Conservation (phyloP, 2,797 vertebrate genomes). For the Antennarius maculatus region DNA sequence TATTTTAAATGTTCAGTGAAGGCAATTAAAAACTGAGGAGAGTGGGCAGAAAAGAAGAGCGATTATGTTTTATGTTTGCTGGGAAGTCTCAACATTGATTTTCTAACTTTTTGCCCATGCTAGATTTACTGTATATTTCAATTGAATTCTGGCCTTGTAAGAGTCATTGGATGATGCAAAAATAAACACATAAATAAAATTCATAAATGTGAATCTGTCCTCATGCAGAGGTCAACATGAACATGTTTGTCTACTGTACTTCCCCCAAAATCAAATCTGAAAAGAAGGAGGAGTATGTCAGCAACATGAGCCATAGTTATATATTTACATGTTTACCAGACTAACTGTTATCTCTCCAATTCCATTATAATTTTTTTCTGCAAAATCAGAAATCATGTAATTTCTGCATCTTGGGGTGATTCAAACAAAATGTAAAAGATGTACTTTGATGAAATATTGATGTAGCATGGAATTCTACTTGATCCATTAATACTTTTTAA, state of each 20-base stretch:
- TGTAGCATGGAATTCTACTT: too few species aligned
- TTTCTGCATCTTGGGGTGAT: too few species aligned
- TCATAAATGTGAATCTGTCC: neutral
- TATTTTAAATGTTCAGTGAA: neutral
- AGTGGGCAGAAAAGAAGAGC: neutral
- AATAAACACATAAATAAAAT: neutral
- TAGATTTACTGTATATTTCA: neutral
- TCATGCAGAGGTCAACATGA: neutral
- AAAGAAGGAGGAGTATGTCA: neutral
- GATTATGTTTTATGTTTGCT: slow-evolving; percentile 7
- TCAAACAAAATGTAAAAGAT: too few species aligned
- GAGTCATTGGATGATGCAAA: neutral
- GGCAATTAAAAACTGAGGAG: neutral
- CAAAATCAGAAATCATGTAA: neutral
- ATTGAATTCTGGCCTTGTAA: neutral
- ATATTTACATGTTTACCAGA: neutral
- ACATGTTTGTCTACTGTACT: neutral
- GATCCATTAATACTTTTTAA: too few species aligned
- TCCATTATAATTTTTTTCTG: neutral
- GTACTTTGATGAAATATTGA: too few species aligned
- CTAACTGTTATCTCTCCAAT: too few species aligned
- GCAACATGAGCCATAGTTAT: neutral
- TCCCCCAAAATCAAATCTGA: neutral
- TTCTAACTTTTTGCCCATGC: neutral
- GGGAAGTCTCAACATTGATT: too few species aligned